Percentiles rank a stretch among this genome's conserved stretches.
These are phyloP conservation scores for Antedon mediterranea DNA, from an alignment of 53 echinoderm and acorn worm species.

Conservation along the genomic window DNA sequence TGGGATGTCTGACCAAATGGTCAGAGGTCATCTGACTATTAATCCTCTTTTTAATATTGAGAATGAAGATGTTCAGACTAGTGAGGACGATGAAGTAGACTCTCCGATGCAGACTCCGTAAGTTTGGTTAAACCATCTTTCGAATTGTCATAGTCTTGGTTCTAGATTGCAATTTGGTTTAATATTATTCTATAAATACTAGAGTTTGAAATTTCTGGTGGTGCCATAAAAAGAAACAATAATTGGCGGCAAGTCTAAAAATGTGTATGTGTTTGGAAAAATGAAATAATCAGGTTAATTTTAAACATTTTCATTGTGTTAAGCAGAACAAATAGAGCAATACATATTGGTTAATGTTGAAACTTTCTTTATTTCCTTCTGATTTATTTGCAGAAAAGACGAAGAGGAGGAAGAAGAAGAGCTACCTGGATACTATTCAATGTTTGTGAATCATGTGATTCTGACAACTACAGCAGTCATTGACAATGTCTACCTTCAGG, in stretches of 20 bases:
- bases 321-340: too few species aligned
- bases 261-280: too few species aligned
- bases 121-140: not conserved
- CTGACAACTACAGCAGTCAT: conserved; percentile 36
- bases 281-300: too few species aligned
- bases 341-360: too few species aligned
- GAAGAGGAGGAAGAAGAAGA: conserved; percentile 20
- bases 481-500: conserved; percentile 45
- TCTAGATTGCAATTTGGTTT: too few species aligned
- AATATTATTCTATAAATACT: too few species aligned
- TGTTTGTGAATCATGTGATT: not conserved
- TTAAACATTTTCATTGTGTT: too few species aligned
- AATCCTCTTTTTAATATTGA: conserved; percentile 72
- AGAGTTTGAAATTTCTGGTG: too few species aligned
- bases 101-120: not conserved
- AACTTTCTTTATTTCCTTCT: not conserved
- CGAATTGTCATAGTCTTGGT: too few species aligned
- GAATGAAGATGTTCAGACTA: conserved; percentile 7
- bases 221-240: too few species aligned
- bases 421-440: conserved; percentile 7
- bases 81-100: not conserved
- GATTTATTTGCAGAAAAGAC: conserved; percentile 7
- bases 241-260: too few species aligned
- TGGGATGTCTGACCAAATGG: conserved; percentile 9
- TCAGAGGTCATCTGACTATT: conserved; percentile 45